Conservation (phyloP, 2,113 vertebrate genomes). For the Pitta sordida region DNA sequence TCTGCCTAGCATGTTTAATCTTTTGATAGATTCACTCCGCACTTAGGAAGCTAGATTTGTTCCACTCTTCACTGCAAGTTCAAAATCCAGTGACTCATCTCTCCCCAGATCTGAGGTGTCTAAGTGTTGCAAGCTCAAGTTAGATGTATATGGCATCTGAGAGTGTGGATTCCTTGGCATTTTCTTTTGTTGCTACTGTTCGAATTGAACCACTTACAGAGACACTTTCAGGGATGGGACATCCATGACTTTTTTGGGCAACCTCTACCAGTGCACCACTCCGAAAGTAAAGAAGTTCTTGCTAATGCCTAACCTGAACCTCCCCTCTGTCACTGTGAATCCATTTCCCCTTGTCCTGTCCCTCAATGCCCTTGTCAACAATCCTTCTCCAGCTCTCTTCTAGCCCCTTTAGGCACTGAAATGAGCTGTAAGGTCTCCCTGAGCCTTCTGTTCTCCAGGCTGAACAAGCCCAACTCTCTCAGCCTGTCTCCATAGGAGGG, state of each 20-base stretch:
- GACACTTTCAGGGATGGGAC: neutral
- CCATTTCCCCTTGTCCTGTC: neutral
- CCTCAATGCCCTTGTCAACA: neutral
- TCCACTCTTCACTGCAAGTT: neutral
- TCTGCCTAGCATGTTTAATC: neutral
- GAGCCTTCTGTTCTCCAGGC: neutral
- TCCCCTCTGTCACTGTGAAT: neutral
- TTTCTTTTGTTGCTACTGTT: neutral
- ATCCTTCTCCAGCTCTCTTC: neutral
- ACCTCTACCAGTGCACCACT: neutral
- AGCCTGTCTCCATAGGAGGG: neutral
- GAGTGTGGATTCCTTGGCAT: neutral
- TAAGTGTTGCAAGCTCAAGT: neutral
- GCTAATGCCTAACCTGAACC: neutral
- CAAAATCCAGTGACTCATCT: neutral
- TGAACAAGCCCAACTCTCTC: fast-evolving
- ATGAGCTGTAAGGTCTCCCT: neutral
- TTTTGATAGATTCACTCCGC: neutral
- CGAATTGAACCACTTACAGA: neutral
- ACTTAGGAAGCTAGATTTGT: neutral
- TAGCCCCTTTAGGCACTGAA: neutral
- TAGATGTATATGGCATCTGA: neutral
- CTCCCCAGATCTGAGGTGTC: neutral
- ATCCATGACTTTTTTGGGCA: neutral
- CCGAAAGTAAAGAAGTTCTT: neutral